Percentiles rank a stretch among this genome's conserved stretches.
phyloP scores from a whole-genome alignment of 1,140 invertebrate genomes.

The Drosophila kikkawai region DNA sequence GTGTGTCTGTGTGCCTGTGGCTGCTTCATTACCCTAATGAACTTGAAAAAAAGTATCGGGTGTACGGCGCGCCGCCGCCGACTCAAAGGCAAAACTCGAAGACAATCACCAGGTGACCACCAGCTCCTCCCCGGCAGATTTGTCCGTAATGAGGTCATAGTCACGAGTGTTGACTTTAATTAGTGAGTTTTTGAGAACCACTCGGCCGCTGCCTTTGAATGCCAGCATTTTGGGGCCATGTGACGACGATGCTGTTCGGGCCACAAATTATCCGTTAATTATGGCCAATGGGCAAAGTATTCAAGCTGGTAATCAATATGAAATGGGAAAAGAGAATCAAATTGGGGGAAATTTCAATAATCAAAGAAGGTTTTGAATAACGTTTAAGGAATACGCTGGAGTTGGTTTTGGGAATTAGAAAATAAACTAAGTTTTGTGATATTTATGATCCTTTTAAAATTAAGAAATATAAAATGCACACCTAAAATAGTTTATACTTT shows the following conservation, averaged over 20 bases:
- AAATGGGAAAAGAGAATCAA: slow-evolving; percentile 20
- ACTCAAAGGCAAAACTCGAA: slow-evolving; percentile 67
- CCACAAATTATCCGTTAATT: slow-evolving; percentile 71
- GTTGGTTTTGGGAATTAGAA: neutral
- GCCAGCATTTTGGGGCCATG: slow-evolving; percentile 41
- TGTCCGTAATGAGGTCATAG: slow-evolving; percentile 80
- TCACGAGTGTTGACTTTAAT: slow-evolving; percentile 83
- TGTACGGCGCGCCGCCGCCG: slow-evolving; percentile 45
- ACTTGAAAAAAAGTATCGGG: slow-evolving; percentile 82
- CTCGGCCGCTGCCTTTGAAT: slow-evolving; percentile 29
- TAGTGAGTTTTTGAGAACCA: slow-evolving; percentile 54
- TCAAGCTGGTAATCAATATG: slow-evolving; percentile 33
- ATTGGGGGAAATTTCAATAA: slow-evolving; percentile 14
- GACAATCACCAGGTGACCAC: slow-evolving; percentile 73
- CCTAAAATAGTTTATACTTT: too few species aligned
- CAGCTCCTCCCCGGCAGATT: slow-evolving; percentile 46
- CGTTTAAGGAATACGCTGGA: neutral
- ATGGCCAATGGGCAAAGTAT: slow-evolving; percentile 23
- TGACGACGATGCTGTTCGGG: slow-evolving; percentile 27
- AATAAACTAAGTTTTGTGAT: neutral
- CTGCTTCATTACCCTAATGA: slow-evolving; percentile 83
- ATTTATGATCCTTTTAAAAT: neutral
- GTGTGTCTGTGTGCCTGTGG: slow-evolving; percentile 50
- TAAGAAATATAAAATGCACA: neutral
- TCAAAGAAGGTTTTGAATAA: neutral